A percentile compares a stretch with the other conserved stretches of the same genome.
These are phyloP conservation scores for Lucinisca nassula DNA, from an alignment of 2,888 invertebrate species.

Conservation along the genomic window DNA sequence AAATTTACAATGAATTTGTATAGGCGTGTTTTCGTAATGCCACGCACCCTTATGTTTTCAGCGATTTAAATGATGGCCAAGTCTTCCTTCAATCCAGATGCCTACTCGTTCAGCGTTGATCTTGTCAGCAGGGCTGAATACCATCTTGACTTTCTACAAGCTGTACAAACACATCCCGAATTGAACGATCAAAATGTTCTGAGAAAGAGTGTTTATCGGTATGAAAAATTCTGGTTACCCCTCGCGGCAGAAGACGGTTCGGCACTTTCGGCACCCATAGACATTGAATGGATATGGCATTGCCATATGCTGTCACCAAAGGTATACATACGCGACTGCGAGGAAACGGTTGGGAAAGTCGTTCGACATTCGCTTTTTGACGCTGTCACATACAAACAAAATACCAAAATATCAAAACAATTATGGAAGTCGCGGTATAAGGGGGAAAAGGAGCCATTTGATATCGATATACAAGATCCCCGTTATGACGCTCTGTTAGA, in stretches of 20 bases:
- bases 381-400: constrained; percentile 70
- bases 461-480: constrained; percentile 52
- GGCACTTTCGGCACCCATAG: constrained; percentile 88
- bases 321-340: constrained; percentile 82
- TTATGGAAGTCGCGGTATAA: constrained; percentile 79
- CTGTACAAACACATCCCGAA: constrained; percentile 71
- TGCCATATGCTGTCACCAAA: constrained; percentile 87
- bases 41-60: too few species aligned
- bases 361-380: constrained; percentile 87
- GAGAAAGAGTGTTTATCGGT: constrained; percentile 87
- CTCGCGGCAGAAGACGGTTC: constrained; percentile 84
- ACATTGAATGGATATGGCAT: constrained; percentile 89
- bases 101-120: constrained; percentile 18
- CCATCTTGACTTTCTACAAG: constrained; percentile 78
- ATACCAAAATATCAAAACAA: constrained; percentile 67
- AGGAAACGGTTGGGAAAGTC: constrained; percentile 76
- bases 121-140: constrained; percentile 35
- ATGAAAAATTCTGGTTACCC: constrained; percentile 88
- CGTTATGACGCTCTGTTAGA: constrained; percentile 38
- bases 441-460: constrained; percentile 75
- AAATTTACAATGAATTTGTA: too few species aligned
- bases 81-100: not conserved
- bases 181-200: constrained; percentile 82
- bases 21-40: too few species aligned
- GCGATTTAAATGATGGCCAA: too few species aligned